These are phyloP conservation scores for Phoenicopterus ruber DNA, from an alignment of 2,113 vertebrate species.

Conservation along the genomic window DNA sequence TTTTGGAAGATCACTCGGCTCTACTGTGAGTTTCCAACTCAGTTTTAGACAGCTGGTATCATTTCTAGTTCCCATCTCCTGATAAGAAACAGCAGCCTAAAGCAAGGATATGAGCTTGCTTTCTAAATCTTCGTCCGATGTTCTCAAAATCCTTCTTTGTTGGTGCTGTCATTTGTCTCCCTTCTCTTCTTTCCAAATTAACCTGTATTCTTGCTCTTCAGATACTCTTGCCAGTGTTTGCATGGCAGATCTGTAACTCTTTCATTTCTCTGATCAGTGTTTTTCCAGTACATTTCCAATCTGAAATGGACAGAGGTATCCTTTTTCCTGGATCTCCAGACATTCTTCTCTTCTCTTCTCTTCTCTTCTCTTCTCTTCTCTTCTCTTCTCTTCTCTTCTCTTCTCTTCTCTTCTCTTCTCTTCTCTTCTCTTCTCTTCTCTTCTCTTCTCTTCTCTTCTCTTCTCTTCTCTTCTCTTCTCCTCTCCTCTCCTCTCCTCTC, in stretches of 20 bases:
- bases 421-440: too few species aligned
- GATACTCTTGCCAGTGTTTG: background rate
- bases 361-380: too few species aligned
- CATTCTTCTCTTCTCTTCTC: too few species aligned
- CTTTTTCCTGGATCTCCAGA: background rate
- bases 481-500: too few species aligned
- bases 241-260: background rate
- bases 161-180: background rate
- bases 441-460: background rate
- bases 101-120: background rate
- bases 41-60: background rate
- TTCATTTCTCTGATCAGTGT: background rate
- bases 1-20: background rate
- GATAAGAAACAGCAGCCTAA: background rate
- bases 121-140: background rate
- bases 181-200: background rate
- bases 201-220: background rate
- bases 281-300: background rate
- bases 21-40: background rate
- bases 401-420: background rate
- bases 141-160: background rate
- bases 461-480: too few species aligned
- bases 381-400: too few species aligned
- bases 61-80: background rate
- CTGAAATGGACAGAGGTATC: background rate